Evolutionary conservation across 1,140 invertebrate species (phyloP).

Genomic region (Drosophila willistoni): DNA sequence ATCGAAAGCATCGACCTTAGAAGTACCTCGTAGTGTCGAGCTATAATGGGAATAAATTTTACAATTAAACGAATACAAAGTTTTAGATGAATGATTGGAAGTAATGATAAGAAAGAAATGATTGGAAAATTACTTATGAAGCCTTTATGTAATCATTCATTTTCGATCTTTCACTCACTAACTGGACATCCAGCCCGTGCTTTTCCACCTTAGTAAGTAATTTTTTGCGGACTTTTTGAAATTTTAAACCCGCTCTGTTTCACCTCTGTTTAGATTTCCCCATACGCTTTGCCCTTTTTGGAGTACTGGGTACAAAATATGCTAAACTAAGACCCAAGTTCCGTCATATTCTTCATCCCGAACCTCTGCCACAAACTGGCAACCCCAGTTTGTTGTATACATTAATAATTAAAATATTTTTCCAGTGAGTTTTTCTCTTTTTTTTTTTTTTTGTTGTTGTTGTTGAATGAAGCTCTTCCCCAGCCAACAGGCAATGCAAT

Average conservation of each 20-base stretch:
- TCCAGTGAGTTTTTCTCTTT: conserved; percentile 29
- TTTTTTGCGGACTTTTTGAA: too few relatives aligned
- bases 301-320: neutral
- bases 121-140: too few relatives aligned
- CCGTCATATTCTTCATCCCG: neutral
- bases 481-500: neutral
- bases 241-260: too few relatives aligned
- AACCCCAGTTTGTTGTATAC: conserved; percentile 50
- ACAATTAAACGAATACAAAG: too few relatives aligned
- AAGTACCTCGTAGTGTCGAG: neutral
- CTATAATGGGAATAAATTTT: too few relatives aligned
- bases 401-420: conserved; percentile 70
- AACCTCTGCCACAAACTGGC: neutral
- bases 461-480: conserved; percentile 41
- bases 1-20: neutral
- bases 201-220: too few relatives aligned
- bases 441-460: too few relatives aligned
- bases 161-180: too few relatives aligned
- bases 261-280: neutral
- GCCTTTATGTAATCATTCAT: too few relatives aligned
- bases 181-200: too few relatives aligned
- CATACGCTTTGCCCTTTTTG: neutral
- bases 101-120: too few relatives aligned
- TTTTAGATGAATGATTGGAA: too few relatives aligned
- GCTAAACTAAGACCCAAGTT: conserved; percentile 3